Base-by-base conservation (phyloP, 2,797 vertebrate species). In the Pseudotriccus pelzelni region DNA sequence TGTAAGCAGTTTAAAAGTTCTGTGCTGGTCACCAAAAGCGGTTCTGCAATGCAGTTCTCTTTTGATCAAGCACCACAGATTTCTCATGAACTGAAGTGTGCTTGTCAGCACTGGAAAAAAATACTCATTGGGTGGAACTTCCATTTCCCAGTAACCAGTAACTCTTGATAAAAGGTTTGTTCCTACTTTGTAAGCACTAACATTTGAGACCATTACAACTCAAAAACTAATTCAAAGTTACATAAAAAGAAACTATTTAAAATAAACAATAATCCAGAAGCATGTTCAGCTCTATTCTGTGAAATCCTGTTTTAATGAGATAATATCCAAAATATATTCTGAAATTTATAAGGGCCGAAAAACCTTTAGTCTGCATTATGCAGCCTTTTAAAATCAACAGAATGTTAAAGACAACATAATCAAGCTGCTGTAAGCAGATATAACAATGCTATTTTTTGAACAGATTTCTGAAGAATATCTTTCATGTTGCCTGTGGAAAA, bases 91-190 rank as follows among this genome's bases (percentile, higher is more conserved):
- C 64, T 50, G 85, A 79, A 83, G n/a, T 59, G 32, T n/a, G 39
- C 24, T 52, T 3, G 2, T 83, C 79, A 88, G 87, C 87, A 69
- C 2, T 76, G 89, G 89, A 89, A 92, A 92, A 95, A 95, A 89
- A 66, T 7, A 75, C 50, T 84, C 62, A 92, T 3, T 72, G 92
- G 76, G 84, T 81, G 55, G 58, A 86, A 95, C 87, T 56, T 90
- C 58, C 46, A 78, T 83, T 94, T 93, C 82, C 69, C 59, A 73
- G 59, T 78, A 92, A 84, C 69, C 59, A 73, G 59, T 78, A 92
- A 84, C 46, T 78, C 20, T 44, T 47, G 66, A 90, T 67, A 37
- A 0, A 77, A 83, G 13, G 58, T 82, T 83, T 84, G 39, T 66
- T 84, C 63, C 64, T 69, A 27, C 27, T 86, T 86, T 23, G 62